phyloP scores from a whole-genome alignment of 2,888 invertebrate species.

The Venusia cambrica region DNA sequence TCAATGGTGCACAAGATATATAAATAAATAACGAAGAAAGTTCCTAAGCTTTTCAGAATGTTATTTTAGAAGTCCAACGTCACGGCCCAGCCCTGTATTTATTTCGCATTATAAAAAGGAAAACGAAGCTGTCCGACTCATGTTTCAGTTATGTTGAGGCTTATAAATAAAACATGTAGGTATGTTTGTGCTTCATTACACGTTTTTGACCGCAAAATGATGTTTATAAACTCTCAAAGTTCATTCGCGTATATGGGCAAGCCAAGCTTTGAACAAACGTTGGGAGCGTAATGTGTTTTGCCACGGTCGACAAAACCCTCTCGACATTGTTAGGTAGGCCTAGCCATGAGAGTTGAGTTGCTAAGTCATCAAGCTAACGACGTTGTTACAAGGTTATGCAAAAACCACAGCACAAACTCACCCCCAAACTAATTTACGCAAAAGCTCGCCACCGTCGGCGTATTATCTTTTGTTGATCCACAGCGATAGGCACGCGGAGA shows the following conservation, averaged over 20 bases:
- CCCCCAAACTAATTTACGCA: conserved; percentile 29
- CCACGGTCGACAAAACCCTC: conserved; percentile 26
- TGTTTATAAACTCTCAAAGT: conserved; percentile 17
- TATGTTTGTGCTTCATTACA: conserved; percentile 12
- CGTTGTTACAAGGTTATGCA: conserved; percentile 28
- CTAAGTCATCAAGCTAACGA: conserved; percentile 33
- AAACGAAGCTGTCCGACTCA: too few species aligned
- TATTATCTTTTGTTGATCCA: conserved; percentile 31
- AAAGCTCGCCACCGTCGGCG: conserved; percentile 26
- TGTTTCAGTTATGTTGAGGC: too few species aligned
- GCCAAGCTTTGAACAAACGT: conserved; percentile 17
- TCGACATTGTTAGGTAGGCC: conserved; percentile 28
- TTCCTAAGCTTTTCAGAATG: too few species aligned
- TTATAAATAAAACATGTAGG: conserved; percentile 16
- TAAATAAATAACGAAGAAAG: too few species aligned
- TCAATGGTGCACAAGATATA: too few species aligned
- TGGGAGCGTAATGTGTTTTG: conserved; percentile 22
- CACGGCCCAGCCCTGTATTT: too few species aligned
- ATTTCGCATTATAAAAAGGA: too few species aligned
- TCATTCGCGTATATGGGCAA: conserved; percentile 8
- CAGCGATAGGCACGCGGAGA: too few species aligned
- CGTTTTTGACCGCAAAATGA: conserved; percentile 17
- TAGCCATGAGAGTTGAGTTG: conserved; percentile 28
- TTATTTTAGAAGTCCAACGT: too few species aligned
- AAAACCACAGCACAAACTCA: conserved; percentile 25